Evolutionary conservation across 1,140 invertebrate species (phyloP).

Genomic region (Myzus persicae): DNA sequence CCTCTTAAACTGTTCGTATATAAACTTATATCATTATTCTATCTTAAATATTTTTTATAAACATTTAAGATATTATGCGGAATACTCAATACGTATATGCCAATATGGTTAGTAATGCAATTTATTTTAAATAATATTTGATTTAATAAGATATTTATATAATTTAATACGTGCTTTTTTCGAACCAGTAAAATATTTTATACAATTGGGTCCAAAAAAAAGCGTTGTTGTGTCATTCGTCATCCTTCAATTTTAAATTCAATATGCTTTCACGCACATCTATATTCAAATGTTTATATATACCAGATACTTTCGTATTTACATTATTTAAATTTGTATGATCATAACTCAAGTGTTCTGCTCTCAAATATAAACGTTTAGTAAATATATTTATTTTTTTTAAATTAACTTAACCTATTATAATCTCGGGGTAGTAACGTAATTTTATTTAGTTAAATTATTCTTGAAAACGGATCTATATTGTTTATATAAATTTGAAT

Average conservation of each 20-base stretch:
- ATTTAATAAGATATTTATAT: background rate
- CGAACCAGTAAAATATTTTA: background rate
- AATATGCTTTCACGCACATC: background rate
- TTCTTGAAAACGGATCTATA: background rate
- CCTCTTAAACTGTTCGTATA: no score
- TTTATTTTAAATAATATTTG: background rate
- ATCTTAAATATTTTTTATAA: no score
- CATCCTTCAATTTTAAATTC: background rate
- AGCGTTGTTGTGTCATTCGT: background rate
- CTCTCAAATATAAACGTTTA: background rate
- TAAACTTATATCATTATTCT: no score
- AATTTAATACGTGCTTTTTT: background rate
- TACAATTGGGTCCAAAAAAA: background rate
- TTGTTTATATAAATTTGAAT: background rate
- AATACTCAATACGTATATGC: background rate
- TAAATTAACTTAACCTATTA: background rate
- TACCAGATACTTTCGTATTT: background rate
- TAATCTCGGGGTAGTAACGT: background rate
- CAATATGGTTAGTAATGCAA: background rate
- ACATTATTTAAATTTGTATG: background rate
- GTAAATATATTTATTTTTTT: background rate
- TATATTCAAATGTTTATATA: background rate
- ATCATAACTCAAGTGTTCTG: background rate
- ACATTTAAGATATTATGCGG: background rate
- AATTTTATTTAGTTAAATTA: background rate